A percentile compares a stretch with the other conserved stretches of the same genome.
Conservation (phyloP, 2,113 vertebrate genomes). For the Thunnus maccoyii region DNA sequence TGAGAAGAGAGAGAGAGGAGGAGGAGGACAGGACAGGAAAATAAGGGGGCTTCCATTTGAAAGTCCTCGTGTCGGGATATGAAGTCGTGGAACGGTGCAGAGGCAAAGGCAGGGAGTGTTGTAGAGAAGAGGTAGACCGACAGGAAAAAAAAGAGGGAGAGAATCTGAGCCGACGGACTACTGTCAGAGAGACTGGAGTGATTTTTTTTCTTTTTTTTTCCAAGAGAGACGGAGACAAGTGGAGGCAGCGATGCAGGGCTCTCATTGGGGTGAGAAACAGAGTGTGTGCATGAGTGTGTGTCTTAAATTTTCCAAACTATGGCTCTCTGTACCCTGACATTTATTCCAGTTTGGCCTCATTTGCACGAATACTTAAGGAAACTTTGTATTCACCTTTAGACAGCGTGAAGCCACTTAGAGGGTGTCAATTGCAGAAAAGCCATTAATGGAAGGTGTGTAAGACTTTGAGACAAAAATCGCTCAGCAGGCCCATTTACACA, state of each 20-base stretch:
- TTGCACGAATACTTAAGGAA: slow-evolving; percentile 43
- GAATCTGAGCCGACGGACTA: slow-evolving; percentile 25
- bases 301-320: slow-evolving; percentile 36
- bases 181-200: slow-evolving; percentile 32
- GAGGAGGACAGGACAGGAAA: slow-evolving; percentile 60
- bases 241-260: slow-evolving; percentile 79
- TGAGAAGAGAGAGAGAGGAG: slow-evolving; percentile 68
- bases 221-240: slow-evolving; percentile 56
- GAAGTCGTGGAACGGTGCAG: slow-evolving; percentile 59
- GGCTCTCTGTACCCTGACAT: slow-evolving; percentile 26
- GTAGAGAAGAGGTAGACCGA: slow-evolving; percentile 44
- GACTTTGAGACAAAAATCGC: slow-evolving; percentile 53
- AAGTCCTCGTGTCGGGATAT: slow-evolving; percentile 74
- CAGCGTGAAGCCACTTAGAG: slow-evolving; percentile 47
- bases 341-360: slow-evolving; percentile 22
- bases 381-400: slow-evolving; percentile 53
- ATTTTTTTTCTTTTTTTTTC: slow-evolving; percentile 37
- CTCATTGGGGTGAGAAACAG: slow-evolving; percentile 71
- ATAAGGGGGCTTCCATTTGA: slow-evolving; percentile 71
- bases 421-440: slow-evolving; percentile 36
- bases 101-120: slow-evolving; percentile 58
- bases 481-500: slow-evolving; percentile 15
- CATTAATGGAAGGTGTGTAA: slow-evolving; percentile 57
- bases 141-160: slow-evolving; percentile 17
- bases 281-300: slow-evolving; percentile 28